Evolutionary conservation across 2,888 invertebrate genomes (phyloP).

Genomic region (Nomada ferruginata): DNA sequence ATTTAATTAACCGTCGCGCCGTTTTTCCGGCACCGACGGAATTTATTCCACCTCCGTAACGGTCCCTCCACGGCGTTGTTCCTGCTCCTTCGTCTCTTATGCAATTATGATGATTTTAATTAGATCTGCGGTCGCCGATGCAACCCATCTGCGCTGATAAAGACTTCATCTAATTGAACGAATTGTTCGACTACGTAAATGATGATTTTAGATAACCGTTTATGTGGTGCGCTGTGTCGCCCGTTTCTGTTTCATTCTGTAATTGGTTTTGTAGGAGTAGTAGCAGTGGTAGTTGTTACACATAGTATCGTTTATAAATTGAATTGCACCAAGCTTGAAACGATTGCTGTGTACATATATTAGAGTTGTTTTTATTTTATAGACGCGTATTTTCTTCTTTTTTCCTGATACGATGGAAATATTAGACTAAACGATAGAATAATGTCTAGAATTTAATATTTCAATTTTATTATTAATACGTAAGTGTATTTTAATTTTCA

Average conservation of each 20-base stretch:
- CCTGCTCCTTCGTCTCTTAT: background rate
- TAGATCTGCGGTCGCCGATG: background rate
- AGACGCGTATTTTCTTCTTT: no score
- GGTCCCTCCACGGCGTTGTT: conserved; percentile 4
- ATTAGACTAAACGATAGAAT: no score
- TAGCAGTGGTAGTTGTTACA: no score
- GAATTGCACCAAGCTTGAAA: no score
- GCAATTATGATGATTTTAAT: conserved; percentile 37
- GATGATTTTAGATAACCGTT: background rate
- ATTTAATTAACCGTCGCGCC: conserved; percentile 40
- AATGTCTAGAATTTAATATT: no score
- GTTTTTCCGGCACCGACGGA: conserved; percentile 42
- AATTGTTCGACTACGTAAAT: conserved; percentile 7
- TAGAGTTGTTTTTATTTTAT: no score
- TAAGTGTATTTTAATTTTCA: no score
- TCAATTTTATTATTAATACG: no score
- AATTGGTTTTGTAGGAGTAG: background rate
- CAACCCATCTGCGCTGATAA: conserved; percentile 6
- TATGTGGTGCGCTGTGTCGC: background rate
- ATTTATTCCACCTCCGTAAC: conserved; percentile 39
- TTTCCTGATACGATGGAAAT: no score
- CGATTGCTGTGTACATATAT: no score
- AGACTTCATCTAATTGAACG: conserved; percentile 11
- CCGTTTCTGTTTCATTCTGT: background rate
- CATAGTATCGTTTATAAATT: no score